Evolutionary conservation across 2,113 vertebrate species (phyloP), one percentile per base, ranked within the genome.

Genomic region (Hassar affinis): DNA sequence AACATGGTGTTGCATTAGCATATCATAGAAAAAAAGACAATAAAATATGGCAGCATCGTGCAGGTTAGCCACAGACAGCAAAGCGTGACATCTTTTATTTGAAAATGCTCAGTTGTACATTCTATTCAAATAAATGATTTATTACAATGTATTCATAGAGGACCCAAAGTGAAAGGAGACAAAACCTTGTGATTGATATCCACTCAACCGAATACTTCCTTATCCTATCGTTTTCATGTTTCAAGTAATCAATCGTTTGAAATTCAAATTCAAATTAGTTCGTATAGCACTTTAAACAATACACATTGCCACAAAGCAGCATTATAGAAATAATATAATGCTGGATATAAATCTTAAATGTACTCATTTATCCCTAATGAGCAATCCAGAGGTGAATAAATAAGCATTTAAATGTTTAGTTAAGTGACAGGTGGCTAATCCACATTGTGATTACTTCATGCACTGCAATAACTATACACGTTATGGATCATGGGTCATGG

Each of bases 41-140:
- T 25, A 49, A 59, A 59, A 47, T 11, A 74, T 38, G 8, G 38
- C 10, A 72, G 14, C 20, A 57, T 62, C 12, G 17, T 18, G 54
- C 56, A 42, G 38, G 20, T 74, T 57, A 74, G 15, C 20, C 10
- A 82, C 38, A 57, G 47, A 42, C 27, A 78, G 59, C 72, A 35
- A 30, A 64, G 71, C 17, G 11, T 15, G 7, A 14, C 57, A 47
- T n/a, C 17, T 74, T 75, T 62, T 0, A 79, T 76, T 15, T 33
- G 27, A 3, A 78, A 51, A 17, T 69, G 68, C 61, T 52, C 52
- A 38, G 54, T 57, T 71, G 20, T 22, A 57, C 27, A 61, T 83
- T 71, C 49, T 38, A 1, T 51, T 51, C 17, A 20, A 45, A 72
- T 87, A 84, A 87, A 88, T 89, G 57, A 85, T 89, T 86, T 54